These are phyloP conservation scores for Hemitrygon akajei DNA, from an alignment of 2,797 vertebrate genomes.

Conservation along the genomic window DNA sequence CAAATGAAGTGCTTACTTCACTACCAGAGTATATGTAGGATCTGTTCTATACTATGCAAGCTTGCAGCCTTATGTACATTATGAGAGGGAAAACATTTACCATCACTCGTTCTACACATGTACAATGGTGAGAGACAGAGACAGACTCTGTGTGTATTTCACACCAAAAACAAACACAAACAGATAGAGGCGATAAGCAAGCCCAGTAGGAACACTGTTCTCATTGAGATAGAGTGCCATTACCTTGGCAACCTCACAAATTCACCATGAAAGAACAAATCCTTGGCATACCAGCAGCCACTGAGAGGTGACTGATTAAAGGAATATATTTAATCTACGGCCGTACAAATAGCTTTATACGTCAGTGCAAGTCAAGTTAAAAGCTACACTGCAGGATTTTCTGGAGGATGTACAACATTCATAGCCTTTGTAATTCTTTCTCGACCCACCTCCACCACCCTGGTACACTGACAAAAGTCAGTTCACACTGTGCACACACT, in stretches of 20 bases:
- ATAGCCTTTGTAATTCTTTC: not conserved
- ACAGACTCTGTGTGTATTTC: not conserved
- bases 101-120: not conserved
- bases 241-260: constrained; percentile 35
- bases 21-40: too few relatives aligned
- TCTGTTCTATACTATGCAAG: too few relatives aligned
- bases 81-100: not conserved
- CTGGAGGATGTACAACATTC: not conserved
- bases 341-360: not conserved
- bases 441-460: too few relatives aligned
- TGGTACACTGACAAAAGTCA: not conserved
- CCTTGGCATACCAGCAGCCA: not conserved
- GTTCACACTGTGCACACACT: not conserved
- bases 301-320: not conserved
- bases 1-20: not conserved
- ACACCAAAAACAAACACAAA: not conserved
- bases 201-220: not conserved
- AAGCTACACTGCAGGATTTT: not conserved
- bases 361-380: constrained; percentile 11
- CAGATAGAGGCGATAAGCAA: not conserved
- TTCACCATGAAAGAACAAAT: not conserved
- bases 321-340: not conserved
- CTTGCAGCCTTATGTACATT: not conserved
- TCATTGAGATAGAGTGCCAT: not conserved
- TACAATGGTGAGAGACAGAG: not conserved